phyloP scores from a whole-genome alignment of 2,888 invertebrate species.

The Leuctra nigra region DNA sequence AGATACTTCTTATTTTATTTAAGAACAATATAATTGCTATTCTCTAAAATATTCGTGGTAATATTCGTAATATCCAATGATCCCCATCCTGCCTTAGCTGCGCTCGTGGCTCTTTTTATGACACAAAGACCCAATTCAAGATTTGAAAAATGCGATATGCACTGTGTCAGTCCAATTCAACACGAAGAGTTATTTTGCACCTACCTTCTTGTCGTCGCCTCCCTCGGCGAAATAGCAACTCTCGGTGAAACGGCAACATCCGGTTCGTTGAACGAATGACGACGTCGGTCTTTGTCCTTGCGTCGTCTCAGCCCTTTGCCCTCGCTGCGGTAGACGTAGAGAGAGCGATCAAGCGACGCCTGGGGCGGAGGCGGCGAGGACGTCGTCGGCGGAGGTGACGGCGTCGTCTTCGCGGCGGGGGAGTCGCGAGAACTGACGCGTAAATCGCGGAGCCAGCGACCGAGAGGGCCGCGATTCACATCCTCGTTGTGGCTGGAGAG shows the following conservation, averaged over 20 bases:
- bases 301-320: constrained; percentile 28
- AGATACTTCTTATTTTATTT: too few relatives aligned
- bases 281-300: constrained; percentile 26
- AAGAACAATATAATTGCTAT: too few relatives aligned
- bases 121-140: too few relatives aligned
- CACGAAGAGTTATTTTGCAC: neutral
- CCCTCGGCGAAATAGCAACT: neutral
- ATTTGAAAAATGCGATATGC: too few relatives aligned
- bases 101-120: too few relatives aligned
- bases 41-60: too few relatives aligned
- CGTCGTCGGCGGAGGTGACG: neutral
- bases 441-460: constrained; percentile 28
- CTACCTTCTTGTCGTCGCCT: constrained; percentile 18
- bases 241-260: neutral
- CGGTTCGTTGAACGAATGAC: constrained; percentile 29
- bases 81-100: too few relatives aligned
- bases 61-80: too few relatives aligned
- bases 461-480: too few relatives aligned
- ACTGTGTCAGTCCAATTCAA: too few relatives aligned
- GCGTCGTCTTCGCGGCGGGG: neutral
- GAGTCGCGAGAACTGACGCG: constrained; percentile 18
- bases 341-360: constrained; percentile 19
- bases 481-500: constrained; percentile 2
- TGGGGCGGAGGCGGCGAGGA: constrained; percentile 1
- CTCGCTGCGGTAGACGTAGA: constrained; percentile 28